Evolutionary conservation across 2,888 invertebrate species (phyloP).

Genomic region (Calameuta pallipes): DNA sequence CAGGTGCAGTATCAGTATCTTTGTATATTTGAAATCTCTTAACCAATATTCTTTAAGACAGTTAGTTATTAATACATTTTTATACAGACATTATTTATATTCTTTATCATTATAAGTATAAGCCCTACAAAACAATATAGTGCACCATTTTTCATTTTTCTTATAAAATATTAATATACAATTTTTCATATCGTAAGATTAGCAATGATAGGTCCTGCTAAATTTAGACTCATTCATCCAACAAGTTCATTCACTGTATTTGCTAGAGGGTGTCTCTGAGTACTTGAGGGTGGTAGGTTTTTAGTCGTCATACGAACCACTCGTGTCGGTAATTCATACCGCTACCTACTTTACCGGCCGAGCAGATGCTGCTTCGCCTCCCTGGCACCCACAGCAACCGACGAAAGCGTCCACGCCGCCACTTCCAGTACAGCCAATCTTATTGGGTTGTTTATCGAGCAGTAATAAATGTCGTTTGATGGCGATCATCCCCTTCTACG

Average conservation of each 20-base stretch:
- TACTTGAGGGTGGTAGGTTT: neutral
- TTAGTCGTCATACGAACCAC: neutral
- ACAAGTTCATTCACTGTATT: neutral
- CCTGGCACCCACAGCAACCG: conserved; percentile 28
- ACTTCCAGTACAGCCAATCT: conserved; percentile 17
- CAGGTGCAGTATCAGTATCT: conserved; percentile 13
- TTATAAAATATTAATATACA: neutral
- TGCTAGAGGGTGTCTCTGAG: neutral
- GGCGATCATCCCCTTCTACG: conserved; percentile 17
- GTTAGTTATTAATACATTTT: neutral
- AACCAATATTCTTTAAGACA: neutral
- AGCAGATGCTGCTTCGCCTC: conserved; percentile 18
- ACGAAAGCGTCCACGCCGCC: conserved; percentile 20
- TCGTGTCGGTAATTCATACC: conserved; percentile 40
- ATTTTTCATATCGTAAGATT: neutral
- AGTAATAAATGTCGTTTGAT: conserved; percentile 27
- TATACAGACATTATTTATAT: neutral
- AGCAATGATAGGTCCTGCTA: neutral
- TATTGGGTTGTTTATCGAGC: conserved; percentile 34
- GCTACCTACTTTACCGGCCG: conserved; percentile 48
- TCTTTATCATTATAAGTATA: neutral
- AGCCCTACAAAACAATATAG: neutral
- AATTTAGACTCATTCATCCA: neutral
- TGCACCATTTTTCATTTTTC: neutral
- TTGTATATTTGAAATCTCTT: neutral